Evolutionary conservation across 1,140 invertebrate species (phyloP).

Genomic region (Drosophila varians): DNA sequence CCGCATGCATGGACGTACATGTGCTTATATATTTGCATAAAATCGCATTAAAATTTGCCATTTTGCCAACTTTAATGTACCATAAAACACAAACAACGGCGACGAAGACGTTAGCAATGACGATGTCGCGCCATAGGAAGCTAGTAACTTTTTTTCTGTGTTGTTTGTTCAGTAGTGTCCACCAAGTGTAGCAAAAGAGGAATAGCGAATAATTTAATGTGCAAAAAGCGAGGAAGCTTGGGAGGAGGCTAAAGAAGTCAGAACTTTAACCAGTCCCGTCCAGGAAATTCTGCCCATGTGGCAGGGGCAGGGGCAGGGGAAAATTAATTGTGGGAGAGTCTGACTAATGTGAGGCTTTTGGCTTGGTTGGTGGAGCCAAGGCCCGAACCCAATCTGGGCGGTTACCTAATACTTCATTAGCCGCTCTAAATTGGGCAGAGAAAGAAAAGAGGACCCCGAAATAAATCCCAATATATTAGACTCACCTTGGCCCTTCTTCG

Average conservation of each 20-base stretch:
- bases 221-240: slow-evolving; percentile 11
- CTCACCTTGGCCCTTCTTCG: neutral
- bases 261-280: slow-evolving; percentile 40
- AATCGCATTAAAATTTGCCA: slow-evolving; percentile 80
- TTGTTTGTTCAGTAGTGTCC: slow-evolving; percentile 39
- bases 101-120: slow-evolving; percentile 29
- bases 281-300: slow-evolving; percentile 21
- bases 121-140: slow-evolving; percentile 41
- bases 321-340: slow-evolving; percentile 71
- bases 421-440: slow-evolving; percentile 45
- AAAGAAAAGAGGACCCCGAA: slow-evolving; percentile 6
- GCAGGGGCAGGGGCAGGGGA: neutral
- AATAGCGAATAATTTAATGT: slow-evolving; percentile 61
- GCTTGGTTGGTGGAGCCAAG: neutral
- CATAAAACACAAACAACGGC: slow-evolving; percentile 62
- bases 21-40: slow-evolving; percentile 65
- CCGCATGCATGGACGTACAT: slow-evolving; percentile 18
- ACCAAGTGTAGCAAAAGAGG: slow-evolving; percentile 58
- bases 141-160: slow-evolving; percentile 53
- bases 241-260: slow-evolving; percentile 12
- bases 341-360: slow-evolving; percentile 57
- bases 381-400: slow-evolving; percentile 3
- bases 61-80: slow-evolving; percentile 79
- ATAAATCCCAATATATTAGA: too few relatives aligned
- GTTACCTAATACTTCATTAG: slow-evolving; percentile 66